These are phyloP conservation scores for Dermatophagoides farinae DNA, from an alignment of 1,140 invertebrate species.

Conservation along the genomic window DNA sequence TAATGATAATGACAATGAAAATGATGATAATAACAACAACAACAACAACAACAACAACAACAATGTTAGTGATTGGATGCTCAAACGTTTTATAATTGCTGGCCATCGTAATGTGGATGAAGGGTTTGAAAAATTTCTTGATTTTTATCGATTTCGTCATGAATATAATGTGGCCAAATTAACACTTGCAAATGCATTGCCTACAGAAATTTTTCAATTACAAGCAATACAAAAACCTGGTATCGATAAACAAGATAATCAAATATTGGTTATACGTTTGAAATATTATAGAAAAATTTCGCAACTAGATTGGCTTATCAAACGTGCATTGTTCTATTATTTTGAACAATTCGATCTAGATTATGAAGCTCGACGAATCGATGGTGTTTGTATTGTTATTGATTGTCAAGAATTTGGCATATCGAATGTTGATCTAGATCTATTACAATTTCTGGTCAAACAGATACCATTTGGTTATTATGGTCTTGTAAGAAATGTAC, in stretches of 20 bases:
- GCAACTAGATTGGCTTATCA: background rate
- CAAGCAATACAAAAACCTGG: background rate
- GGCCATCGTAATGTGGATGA: background rate
- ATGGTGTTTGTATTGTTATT: slow-evolving; percentile 7
- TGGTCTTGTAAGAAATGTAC: background rate
- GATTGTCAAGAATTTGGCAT: slow-evolving; percentile 9
- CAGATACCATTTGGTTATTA: background rate
- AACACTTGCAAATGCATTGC: background rate
- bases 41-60: background rate
- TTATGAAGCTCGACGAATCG: background rate
- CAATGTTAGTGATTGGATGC: slow-evolving; percentile 1
- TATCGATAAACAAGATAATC: slow-evolving; percentile 2
- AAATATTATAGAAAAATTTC: slow-evolving; percentile 2
- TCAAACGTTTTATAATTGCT: slow-evolving; percentile 1
- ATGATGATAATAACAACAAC: background rate
- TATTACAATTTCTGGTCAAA: slow-evolving; percentile 9
- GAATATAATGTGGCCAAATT: background rate
- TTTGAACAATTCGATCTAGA: background rate
- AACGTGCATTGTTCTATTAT: background rate
- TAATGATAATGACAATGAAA: background rate
- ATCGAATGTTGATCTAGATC: slow-evolving; percentile 6
- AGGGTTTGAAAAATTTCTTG: background rate
- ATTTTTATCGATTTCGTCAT: slow-evolving; percentile 7
- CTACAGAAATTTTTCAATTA: slow-evolving; percentile 3
- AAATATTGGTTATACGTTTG: slow-evolving; percentile 5